Conservation (phyloP, 1,140 invertebrate species). For the Portunus trituberculatus region DNA sequence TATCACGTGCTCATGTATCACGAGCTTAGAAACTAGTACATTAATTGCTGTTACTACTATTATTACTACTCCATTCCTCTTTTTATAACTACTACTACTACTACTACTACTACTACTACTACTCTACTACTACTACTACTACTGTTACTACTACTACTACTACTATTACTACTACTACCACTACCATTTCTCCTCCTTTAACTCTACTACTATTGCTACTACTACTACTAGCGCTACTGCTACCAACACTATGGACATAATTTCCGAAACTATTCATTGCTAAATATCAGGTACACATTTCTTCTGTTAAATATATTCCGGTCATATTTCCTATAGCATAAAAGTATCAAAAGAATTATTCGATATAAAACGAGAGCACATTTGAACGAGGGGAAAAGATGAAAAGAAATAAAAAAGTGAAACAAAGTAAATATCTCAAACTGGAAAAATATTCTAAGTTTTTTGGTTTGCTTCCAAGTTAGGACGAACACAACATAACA, state of each 20-base stretch:
- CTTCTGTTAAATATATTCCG: too few relatives aligned
- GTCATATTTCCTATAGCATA: too few relatives aligned
- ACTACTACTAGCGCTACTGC: too few relatives aligned
- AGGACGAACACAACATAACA: neutral
- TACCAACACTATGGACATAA: too few relatives aligned
- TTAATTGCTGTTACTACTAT: too few relatives aligned
- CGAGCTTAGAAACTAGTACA: too few relatives aligned
- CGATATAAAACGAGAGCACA: neutral
- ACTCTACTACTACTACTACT: slow-evolving; percentile 8
- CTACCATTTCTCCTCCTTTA: neutral
- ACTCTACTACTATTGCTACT: neutral
- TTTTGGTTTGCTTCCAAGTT: neutral
- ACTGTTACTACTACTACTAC: neutral
- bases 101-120: slow-evolving; percentile 16
- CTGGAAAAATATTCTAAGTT: neutral
- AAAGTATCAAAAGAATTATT: neutral
- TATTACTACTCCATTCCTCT: neutral
- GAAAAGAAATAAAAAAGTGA: neutral
- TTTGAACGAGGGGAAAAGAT: neutral
- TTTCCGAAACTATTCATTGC: too few relatives aligned
- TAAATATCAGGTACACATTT: too few relatives aligned
- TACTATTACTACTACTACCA: slow-evolving; percentile 1
- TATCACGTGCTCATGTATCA: neutral
- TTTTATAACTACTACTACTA: neutral
- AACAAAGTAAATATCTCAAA: neutral